Evolutionary conservation across 2,797 vertebrate genomes (phyloP).

Genomic region (Phrynocephalus guinanensis): DNA sequence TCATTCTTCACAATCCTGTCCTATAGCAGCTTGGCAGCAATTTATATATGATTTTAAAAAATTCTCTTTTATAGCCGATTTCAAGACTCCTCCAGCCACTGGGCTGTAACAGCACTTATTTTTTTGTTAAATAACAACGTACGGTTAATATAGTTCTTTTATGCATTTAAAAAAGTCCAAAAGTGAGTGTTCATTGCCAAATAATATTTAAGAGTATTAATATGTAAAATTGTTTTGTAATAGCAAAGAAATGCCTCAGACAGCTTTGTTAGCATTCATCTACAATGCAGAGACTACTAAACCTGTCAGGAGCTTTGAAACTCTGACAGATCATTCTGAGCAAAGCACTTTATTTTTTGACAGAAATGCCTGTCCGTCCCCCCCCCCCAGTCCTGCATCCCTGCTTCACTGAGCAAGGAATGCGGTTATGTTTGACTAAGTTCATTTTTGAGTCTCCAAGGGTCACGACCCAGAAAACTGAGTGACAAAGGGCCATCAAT

Average conservation of each 20-base stretch:
- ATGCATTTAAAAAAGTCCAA: conserved; percentile 31
- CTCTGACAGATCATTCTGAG: conserved; percentile 82
- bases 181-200: conserved; percentile 23
- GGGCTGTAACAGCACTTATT: conserved; percentile 5
- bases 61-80: not conserved
- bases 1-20: not conserved
- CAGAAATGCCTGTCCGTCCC: conserved; percentile 74
- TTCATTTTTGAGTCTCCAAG: conserved; percentile 80
- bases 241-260: conserved; percentile 40
- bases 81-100: conserved; percentile 22
- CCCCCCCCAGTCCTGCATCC: conserved; percentile 59
- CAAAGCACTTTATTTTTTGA: conserved; percentile 83
- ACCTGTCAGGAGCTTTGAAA: conserved; percentile 79
- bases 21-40: not conserved
- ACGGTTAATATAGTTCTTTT: not conserved
- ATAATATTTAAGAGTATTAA: conserved; percentile 44
- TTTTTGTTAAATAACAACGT: not conserved
- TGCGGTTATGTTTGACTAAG: conserved; percentile 74
- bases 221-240: conserved; percentile 52
- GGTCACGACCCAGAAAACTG: conserved; percentile 77
- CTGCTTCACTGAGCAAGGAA: conserved; percentile 77
- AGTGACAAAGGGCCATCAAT: conserved; percentile 86
- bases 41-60: conserved; percentile 6
- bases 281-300: conserved; percentile 78
- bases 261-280: conserved; percentile 70